These are phyloP conservation scores for Anguilla pacifica DNA, from an alignment of 2,797 vertebrate species.

Conservation along the genomic window DNA sequence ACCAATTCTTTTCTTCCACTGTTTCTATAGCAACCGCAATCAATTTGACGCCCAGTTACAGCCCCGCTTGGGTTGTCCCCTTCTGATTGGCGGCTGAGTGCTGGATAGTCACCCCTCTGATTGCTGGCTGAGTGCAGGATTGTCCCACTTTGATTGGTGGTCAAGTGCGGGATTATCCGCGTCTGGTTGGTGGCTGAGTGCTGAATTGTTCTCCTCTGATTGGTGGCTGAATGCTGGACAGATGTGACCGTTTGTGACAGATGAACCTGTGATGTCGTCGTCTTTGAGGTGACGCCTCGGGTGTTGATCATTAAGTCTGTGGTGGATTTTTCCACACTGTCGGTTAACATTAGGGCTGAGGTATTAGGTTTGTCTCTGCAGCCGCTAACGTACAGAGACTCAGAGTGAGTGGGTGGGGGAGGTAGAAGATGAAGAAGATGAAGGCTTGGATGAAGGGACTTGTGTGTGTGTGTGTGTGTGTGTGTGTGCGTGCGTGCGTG, in stretches of 20 bases:
- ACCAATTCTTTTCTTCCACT: neutral
- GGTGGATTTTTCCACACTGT: constrained; percentile 9
- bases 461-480: neutral
- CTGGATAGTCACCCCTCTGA: neutral
- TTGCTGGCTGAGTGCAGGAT: constrained; percentile 9
- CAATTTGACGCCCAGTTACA: neutral
- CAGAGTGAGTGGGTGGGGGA: neutral
- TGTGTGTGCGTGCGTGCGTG: neutral
- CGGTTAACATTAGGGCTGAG: constrained; percentile 3
- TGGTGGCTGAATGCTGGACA: constrained; percentile 3
- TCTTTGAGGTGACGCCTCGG: neutral
- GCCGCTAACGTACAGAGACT: neutral
- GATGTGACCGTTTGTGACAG: neutral
- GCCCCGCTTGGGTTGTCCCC: neutral
- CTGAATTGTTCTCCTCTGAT: constrained; percentile 4
- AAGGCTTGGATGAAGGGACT: neutral
- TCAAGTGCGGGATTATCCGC: neutral
- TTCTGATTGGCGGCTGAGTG: constrained; percentile 12
- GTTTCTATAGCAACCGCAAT: neutral
- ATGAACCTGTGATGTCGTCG: neutral
- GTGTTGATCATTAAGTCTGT: neutral
- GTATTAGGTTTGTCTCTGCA: neutral
- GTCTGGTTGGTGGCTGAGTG: constrained; percentile 6
- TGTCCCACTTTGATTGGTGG: constrained; percentile 5
- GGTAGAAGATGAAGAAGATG: neutral